Evolutionary conservation across 2,888 invertebrate genomes (phyloP).

Genomic region (Eupithecia subfuscata): DNA sequence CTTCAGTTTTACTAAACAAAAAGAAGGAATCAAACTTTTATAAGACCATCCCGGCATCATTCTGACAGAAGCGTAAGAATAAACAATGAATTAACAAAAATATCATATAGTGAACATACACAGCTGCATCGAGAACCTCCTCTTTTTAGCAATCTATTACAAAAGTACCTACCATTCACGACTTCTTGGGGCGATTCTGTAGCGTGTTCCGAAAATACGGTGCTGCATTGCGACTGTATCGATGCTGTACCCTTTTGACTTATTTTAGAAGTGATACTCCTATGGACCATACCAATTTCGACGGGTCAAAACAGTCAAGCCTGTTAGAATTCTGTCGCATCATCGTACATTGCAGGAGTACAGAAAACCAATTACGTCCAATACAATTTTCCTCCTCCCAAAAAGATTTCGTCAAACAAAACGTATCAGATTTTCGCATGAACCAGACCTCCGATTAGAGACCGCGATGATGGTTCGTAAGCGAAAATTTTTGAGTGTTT

Average conservation of each 20-base stretch:
- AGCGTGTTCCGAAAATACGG: background rate
- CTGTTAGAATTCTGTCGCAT: conserved; percentile 2
- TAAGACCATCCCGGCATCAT: background rate
- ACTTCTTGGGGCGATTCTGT: background rate
- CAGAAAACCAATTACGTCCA: conserved; percentile 30
- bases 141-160: background rate
- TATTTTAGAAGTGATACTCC: background rate
- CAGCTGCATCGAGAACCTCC: background rate
- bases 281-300: background rate
- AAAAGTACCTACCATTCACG: background rate
- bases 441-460: conserved; percentile 12
- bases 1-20: background rate
- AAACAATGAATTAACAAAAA: background rate
- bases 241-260: background rate
- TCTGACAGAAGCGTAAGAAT: background rate
- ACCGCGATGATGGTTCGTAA: background rate
- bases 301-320: conserved; percentile 2
- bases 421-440: conserved; percentile 28
- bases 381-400: conserved; percentile 28
- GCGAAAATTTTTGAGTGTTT: background rate
- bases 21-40: background rate
- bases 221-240: background rate
- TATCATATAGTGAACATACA: background rate
- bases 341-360: conserved; percentile 17
- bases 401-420: conserved; percentile 35